These are phyloP conservation scores for Aphelocoma californica DNA, from an alignment of 2,797 vertebrate species.

Conservation along the genomic window DNA sequence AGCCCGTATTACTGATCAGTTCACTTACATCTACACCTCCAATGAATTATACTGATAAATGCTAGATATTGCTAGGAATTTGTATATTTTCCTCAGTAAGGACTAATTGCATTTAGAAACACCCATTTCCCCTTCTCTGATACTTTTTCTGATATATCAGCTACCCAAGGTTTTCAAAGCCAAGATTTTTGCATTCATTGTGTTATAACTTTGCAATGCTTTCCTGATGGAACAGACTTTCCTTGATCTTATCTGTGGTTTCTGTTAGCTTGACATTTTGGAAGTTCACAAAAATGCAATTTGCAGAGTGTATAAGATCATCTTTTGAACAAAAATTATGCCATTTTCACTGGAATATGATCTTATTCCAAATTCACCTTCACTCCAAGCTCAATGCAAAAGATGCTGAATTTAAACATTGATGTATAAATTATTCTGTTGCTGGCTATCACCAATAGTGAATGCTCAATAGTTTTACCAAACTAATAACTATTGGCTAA, in stretches of 20 bases:
- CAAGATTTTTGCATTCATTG: neutral
- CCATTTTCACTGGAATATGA: neutral
- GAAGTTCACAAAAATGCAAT: neutral
- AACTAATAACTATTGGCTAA: neutral
- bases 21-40: neutral
- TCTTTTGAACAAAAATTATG: neutral
- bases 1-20: neutral
- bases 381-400: neutral
- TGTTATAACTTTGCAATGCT: neutral
- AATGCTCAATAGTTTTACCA: neutral
- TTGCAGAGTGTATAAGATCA: neutral
- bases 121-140: neutral
- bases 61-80: neutral
- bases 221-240: neutral
- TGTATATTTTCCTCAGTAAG: neutral
- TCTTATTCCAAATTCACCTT: neutral
- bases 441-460: neutral
- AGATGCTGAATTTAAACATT: neutral
- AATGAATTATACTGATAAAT: neutral
- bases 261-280: neutral
- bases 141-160: neutral
- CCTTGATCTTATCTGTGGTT: neutral
- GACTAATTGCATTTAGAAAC: neutral
- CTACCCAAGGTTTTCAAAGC: neutral
- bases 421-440: neutral